phyloP scores from a whole-genome alignment of 2,113 vertebrate species.

The Clupea harengus region DNA sequence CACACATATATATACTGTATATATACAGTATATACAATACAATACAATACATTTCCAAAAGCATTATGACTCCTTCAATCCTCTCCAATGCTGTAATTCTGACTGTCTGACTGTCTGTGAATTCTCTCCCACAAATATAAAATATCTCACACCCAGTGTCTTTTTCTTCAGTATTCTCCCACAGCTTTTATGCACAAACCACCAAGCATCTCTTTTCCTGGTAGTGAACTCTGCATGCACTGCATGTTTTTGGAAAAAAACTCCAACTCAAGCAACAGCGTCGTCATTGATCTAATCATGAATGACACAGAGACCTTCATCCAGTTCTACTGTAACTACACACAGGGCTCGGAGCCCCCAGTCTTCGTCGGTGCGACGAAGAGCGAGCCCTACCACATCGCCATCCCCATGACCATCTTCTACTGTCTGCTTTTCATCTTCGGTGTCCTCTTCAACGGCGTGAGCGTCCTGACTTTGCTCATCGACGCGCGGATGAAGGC shows the following conservation, averaged over 20 bases:
- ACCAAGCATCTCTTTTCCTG: neutral
- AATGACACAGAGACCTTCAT: neutral
- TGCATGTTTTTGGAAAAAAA: no score
- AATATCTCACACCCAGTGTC: neutral
- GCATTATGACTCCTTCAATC: no score
- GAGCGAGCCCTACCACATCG: slow-evolving; percentile 41
- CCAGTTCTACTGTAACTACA: slow-evolving; percentile 49
- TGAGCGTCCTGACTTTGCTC: slow-evolving; percentile 70
- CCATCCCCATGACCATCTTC: slow-evolving; percentile 60
- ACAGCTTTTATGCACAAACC: neutral
- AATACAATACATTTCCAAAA: no score
- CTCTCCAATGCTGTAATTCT: no score
- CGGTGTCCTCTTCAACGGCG: slow-evolving; percentile 69
- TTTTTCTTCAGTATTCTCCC: neutral
- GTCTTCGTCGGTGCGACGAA: slow-evolving; percentile 53
- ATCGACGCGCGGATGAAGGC: slow-evolving; percentile 67
- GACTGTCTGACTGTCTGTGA: no score
- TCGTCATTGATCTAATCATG: neutral
- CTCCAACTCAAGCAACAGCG: slow-evolving; percentile 44
- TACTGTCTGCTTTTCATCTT: slow-evolving; percentile 66
- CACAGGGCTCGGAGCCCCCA: slow-evolving; percentile 37
- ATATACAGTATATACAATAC: no score
- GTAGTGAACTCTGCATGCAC: neutral
- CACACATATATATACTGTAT: no score
- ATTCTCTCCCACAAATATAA: neutral